These are phyloP conservation scores for Lordiphosa clarofinis DNA, from an alignment of 1,140 invertebrate genomes.

Conservation along the genomic window DNA sequence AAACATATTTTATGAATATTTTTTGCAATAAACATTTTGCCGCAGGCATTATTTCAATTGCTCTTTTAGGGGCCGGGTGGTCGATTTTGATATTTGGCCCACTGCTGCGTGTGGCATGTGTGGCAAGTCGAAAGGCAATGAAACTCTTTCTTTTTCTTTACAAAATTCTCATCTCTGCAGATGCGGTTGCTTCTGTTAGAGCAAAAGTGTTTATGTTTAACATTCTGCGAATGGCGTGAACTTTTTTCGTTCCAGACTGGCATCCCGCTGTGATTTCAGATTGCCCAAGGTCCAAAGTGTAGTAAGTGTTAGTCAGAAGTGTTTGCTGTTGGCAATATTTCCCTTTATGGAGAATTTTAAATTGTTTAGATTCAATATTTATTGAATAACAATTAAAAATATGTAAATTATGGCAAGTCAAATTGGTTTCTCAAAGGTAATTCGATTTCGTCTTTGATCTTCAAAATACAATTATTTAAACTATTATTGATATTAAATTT, in stretches of 20 bases:
- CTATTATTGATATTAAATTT: too few species aligned
- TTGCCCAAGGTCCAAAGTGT: constrained; percentile 31
- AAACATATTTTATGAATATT: constrained; percentile 55
- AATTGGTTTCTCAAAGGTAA: too few species aligned
- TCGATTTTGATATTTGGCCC: constrained; percentile 27
- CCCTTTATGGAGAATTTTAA: too few species aligned
- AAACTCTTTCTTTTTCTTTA: constrained; percentile 17
- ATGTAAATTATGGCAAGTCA: too few species aligned
- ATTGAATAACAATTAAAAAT: too few species aligned
- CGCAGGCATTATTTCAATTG: constrained; percentile 35
- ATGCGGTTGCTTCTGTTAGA: constrained; percentile 24
- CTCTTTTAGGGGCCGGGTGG: constrained; percentile 4
- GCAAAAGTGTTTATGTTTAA: constrained; percentile 32
- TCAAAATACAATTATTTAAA: too few species aligned
- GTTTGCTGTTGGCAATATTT: constrained; percentile 11
- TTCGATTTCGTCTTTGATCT: too few species aligned
- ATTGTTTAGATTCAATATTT: too few species aligned
- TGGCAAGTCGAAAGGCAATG: constrained; percentile 34
- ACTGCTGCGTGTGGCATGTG: constrained; percentile 55
- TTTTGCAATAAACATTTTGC: constrained; percentile 65
- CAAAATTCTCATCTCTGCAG: constrained; percentile 19
- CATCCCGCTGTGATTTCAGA: constrained; percentile 56
- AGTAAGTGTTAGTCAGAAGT: constrained; percentile 37
- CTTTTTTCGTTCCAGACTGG: constrained; percentile 30
- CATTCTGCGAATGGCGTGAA: constrained; percentile 70